Evolutionary conservation across 2,888 invertebrate species (phyloP), one percentile per base, ranked within the genome.

Genomic region (Ichneumoninae sp.): DNA sequence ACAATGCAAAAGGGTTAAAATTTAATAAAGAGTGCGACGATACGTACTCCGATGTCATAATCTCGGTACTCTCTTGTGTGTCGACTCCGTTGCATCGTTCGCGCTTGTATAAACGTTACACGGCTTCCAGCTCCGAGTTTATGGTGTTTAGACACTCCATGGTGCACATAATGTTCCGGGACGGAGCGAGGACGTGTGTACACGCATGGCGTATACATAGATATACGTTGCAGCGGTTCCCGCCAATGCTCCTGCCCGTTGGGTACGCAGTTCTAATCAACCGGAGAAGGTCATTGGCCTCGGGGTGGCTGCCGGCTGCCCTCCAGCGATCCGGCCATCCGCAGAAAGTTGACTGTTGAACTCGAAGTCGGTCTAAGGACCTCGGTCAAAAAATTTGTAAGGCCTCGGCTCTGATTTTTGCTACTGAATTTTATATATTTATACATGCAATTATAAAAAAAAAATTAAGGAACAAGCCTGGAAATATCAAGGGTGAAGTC

Each of bases 71-170:
- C 22, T 44, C 44, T 69, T 19, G 69, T 7, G 54, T 13, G 47
- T 33, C 70, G 62, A 70, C 47, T 70, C 36, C 70, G 22, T 72
- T 30, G 71, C 52, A 40, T 50, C 65, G 65, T 57, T 69, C 69
- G 26, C 52, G 13, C 54, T 72, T 77, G 69, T 66, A 50, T 71
- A 77, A 40, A 76, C 75, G 50, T 65, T 69, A 44, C 65, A 54
- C 57, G 22, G 82, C 80, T 78, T 69, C 66, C 50, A 66, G 50
- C 40, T 62, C 40, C 36, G 54, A 72, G 79, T 86, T 86, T 86
- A 86, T 86, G 83, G 86, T 86, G 84, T 86, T 84, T 86, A 82
- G 82, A 82, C 77, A 83, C 79, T 47, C 44, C 85, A 26, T 40
- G 80, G 70, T 74, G 71, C 66, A 62, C 76, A 80, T 80, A 72